Evolutionary conservation across 1,140 invertebrate genomes (phyloP), one percentile per base, ranked within the genome.

Genomic region (Cepaea nemoralis): DNA sequence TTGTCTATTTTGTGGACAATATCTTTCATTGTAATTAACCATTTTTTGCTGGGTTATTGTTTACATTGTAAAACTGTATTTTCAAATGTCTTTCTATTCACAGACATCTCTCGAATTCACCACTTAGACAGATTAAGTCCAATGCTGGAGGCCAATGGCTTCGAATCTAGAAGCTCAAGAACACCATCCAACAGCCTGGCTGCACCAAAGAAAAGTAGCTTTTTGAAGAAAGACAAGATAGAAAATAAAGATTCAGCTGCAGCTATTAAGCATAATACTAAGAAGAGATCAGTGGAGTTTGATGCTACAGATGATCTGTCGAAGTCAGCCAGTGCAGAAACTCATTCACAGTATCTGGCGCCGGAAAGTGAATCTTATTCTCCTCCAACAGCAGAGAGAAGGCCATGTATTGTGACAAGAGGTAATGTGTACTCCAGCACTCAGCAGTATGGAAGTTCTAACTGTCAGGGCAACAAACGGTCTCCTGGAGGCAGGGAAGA

Each of bases 141-240:
- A 2, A 31, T 40, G n/a, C 24, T 37, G 40, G 69, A 70, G 16
- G 24, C 22, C 69, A 39, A 22, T 19, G 22, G 69, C 6, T 3
- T 39, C 3, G 35, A 70, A 39, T n/a, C 69, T 40, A 37, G 24
- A 14, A 35, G 31, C 10, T 35, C 35, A 5, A 69, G 8, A 69
- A 42, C 69, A 6, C 22, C 40, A 40, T 70, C 69, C 10, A 39
- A n/a, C 69, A 42, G 71, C 42, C 0, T 33, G 27, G 42, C 8
- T 48, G 2, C 27, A 50, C 71, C 71, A 5, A 42, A 74, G 22
- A 74, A 45, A 31, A 74, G 71, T 31, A 74, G 71, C n/a, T 74
- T 74, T 48, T 31, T 74, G 1, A 48, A 27, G 27, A 74, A 74
- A 27, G 71, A 48, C 24, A 74, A 35, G 33, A 10, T 16, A 45